phyloP scores from a whole-genome alignment of 2,113 vertebrate genomes.

The Prolemur simus region DNA sequence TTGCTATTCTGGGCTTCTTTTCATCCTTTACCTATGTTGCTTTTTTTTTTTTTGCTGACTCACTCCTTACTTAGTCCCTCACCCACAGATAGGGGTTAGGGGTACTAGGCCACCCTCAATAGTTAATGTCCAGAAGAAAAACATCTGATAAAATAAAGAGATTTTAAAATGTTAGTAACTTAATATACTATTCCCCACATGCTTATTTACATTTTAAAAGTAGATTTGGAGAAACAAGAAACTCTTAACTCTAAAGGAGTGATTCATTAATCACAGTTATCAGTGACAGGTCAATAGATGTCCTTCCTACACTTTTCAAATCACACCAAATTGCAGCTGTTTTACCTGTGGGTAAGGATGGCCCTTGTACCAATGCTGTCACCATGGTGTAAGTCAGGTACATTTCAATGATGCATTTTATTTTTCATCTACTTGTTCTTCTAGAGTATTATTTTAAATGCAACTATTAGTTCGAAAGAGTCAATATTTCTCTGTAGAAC shows the following conservation, averaged over 20 bases:
- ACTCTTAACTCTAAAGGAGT: neutral
- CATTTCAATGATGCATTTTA: neutral
- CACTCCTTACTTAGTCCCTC: neutral
- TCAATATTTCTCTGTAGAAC: neutral
- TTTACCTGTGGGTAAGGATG: neutral
- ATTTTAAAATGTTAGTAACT: neutral
- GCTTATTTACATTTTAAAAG: neutral
- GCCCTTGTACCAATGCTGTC: neutral
- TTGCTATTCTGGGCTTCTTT: neutral
- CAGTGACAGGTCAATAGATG: neutral
- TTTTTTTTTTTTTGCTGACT: neutral
- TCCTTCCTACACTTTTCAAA: neutral
- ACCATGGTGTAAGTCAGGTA: neutral
- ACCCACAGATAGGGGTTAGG: fast-evolving
- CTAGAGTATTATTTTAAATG: neutral
- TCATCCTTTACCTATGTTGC: neutral
- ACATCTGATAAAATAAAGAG: neutral
- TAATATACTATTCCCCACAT: neutral
- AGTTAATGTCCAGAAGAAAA: neutral
- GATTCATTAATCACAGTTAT: neutral
- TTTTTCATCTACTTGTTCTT: neutral
- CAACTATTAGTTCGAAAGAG: neutral
- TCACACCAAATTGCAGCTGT: neutral
- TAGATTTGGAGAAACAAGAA: neutral
- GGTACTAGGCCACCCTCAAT: neutral